Conservation (phyloP, 2,113 vertebrate genomes). For the Amphiprion percula region DNA sequence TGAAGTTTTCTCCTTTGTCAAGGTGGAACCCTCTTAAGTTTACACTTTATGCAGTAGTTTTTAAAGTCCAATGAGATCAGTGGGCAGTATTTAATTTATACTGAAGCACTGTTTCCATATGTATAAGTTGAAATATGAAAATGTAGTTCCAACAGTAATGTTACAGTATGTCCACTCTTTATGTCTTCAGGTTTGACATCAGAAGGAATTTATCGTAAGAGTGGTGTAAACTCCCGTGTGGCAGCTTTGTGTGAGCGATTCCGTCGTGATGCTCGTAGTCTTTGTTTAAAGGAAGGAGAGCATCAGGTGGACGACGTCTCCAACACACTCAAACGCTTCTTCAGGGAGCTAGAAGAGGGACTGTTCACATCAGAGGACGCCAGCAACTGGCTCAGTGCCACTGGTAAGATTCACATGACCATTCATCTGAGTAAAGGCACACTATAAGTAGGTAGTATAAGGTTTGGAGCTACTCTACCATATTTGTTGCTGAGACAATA, state of each 20-base stretch:
- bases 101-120: too few species aligned
- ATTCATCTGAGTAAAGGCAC: not conserved
- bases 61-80: not conserved
- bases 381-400: slow-evolving; percentile 85
- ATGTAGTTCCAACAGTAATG: not conserved
- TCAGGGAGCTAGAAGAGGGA: slow-evolving; percentile 90
- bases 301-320: slow-evolving; percentile 95
- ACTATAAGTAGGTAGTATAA: not conserved
- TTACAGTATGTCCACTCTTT: not conserved
- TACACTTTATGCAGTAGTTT: not conserved
- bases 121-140: too few species aligned
- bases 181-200: slow-evolving; percentile 87
- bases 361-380: slow-evolving; percentile 86
- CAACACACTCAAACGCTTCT: slow-evolving; percentile 94
- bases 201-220: slow-evolving; percentile 97
- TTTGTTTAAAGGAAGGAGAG: slow-evolving; percentile 90
- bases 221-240: slow-evolving; percentile 93
- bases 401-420: slow-evolving; percentile 77
- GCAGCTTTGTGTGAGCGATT: slow-evolving; percentile 88
- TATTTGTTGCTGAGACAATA: not conserved
- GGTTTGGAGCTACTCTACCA: not conserved
- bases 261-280: slow-evolving; percentile 87
- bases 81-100: too few species aligned
- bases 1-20: too few species aligned
- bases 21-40: not conserved